Conservation (phyloP, 92 coral and sea anemone species). For the Parazoanthus darwini region DNA sequence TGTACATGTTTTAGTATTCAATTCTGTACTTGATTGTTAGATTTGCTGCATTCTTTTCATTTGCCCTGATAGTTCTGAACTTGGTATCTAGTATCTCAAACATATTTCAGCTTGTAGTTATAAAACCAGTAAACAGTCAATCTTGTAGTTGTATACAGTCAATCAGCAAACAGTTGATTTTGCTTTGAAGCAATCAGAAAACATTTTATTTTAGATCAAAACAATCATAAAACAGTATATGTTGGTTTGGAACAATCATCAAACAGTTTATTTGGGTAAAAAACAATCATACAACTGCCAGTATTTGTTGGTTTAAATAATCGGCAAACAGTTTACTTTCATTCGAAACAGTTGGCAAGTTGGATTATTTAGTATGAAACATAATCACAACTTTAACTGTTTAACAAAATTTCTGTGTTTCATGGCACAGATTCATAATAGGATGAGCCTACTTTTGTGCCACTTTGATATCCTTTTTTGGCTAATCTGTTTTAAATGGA, state of each 20-base stretch:
- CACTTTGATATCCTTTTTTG: conserved; percentile 14
- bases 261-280: conserved; percentile 6
- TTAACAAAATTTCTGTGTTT: neutral
- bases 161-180: conserved; percentile 24
- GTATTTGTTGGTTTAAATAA: conserved; percentile 14
- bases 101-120: conserved; percentile 27
- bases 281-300: conserved; percentile 19
- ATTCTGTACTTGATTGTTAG: conserved; percentile 11
- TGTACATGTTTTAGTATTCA: conserved; percentile 20
- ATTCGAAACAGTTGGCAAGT: conserved; percentile 22
- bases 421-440: conserved; percentile 26
- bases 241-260: conserved; percentile 1
- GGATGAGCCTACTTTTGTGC: conserved; percentile 31
- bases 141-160: conserved; percentile 15
- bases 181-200: neutral
- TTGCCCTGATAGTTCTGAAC: conserved; percentile 26
- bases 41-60: conserved; percentile 23
- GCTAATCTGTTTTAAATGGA: conserved; percentile 4
- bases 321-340: conserved; percentile 20
- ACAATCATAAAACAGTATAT: too few species aligned
- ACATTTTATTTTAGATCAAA: too few species aligned
- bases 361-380: conserved; percentile 20
- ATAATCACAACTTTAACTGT: neutral
- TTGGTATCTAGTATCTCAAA: conserved; percentile 21
- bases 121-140: conserved; percentile 5